Conservation (phyloP, 2,888 invertebrate genomes). For the Philaethria dido region DNA sequence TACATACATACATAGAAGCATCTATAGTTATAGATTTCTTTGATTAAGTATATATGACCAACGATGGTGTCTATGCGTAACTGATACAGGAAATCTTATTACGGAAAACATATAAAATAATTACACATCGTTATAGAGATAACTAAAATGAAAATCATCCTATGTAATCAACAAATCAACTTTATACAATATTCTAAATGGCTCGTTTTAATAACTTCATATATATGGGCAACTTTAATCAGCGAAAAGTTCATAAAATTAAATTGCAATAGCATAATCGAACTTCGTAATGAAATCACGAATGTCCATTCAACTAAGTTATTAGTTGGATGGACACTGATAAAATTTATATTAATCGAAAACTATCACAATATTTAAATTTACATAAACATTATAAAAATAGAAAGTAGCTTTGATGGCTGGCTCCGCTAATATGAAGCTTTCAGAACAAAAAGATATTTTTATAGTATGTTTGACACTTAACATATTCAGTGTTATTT, state of each 20-base stretch:
- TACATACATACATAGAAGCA: not conserved
- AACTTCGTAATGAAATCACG: not conserved
- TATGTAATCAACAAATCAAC: not conserved
- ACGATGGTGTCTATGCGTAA: not conserved
- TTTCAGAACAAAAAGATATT: no score
- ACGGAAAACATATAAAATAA: not conserved
- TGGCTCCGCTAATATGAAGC: no score
- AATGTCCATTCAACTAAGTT: not conserved
- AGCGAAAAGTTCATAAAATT: no score
- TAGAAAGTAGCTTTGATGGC: not conserved
- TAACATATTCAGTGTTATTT: no score
- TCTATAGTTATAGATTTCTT: not conserved
- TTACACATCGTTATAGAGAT: not conserved
- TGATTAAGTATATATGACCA: not conserved
- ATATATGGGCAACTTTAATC: no score
- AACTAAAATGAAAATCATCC: not conserved
- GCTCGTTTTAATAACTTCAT: not conserved
- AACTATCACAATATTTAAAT: not conserved
- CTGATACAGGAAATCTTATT: not conserved
- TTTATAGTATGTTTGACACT: no score
- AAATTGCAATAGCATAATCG: not conserved
- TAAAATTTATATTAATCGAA: not conserved
- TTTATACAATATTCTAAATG: not conserved
- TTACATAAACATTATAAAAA: not conserved
- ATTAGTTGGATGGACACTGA: not conserved